phyloP scores from a whole-genome alignment of 2,888 invertebrate genomes.

The Leucoptera coffeella region DNA sequence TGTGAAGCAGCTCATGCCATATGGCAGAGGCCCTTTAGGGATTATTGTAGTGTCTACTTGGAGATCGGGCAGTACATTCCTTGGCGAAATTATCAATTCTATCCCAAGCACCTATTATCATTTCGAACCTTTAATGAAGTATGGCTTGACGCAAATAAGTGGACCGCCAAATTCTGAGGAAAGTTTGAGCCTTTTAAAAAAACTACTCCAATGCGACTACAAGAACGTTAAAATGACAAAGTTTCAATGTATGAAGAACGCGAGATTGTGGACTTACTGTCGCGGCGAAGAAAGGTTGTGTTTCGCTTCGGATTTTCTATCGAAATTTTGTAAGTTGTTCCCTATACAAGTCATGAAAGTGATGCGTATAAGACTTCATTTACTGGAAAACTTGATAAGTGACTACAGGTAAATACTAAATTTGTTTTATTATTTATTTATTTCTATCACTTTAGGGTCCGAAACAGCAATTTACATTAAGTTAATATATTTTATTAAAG shows the following conservation, averaged over 20 bases:
- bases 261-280: constrained; percentile 78
- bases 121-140: constrained; percentile 81
- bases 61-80: constrained; percentile 86
- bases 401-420: constrained; percentile 60
- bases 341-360: constrained; percentile 88
- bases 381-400: constrained; percentile 64
- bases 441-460: no score
- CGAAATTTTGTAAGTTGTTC: constrained; percentile 73
- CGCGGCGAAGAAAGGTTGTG: constrained; percentile 47
- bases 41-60: constrained; percentile 82
- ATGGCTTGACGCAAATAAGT: constrained; percentile 75
- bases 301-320: constrained; percentile 58
- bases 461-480: no score
- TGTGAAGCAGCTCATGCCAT: constrained; percentile 64
- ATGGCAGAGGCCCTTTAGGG: constrained; percentile 65
- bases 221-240: constrained; percentile 67
- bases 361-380: constrained; percentile 68
- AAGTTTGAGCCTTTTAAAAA: constrained; percentile 62
- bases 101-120: constrained; percentile 86
- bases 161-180: constrained; percentile 63
- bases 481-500: no score
- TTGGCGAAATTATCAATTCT: constrained; percentile 78
- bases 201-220: constrained; percentile 73
- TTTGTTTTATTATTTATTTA: no score
- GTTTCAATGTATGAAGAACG: constrained; percentile 78